These are phyloP conservation scores for Chloroceryle amazona DNA, from an alignment of 2,797 vertebrate species.

Conservation along the genomic window DNA sequence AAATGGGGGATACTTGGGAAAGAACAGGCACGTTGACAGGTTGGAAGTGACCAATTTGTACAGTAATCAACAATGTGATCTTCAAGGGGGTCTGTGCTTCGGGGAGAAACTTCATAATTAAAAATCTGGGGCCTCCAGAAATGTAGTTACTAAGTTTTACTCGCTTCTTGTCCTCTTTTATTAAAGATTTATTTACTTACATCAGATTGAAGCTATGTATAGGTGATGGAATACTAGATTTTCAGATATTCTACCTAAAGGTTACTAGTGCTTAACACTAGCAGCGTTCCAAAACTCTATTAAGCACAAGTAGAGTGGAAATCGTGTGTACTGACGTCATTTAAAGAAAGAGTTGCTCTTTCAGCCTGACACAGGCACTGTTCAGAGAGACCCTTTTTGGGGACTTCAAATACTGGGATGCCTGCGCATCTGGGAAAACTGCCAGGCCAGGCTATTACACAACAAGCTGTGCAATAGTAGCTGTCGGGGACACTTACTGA, in stretches of 20 bases:
- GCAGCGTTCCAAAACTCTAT: background rate
- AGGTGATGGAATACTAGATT: slow-evolving; percentile 37
- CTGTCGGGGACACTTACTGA: background rate
- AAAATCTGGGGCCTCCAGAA: background rate
- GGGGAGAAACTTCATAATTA: background rate
- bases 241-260: slow-evolving; percentile 38
- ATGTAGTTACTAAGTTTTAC: slow-evolving; percentile 23
- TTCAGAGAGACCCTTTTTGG: background rate
- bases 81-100: background rate
- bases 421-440: rapidly evolving
- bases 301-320: slow-evolving; percentile 13
- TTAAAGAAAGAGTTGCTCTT: background rate
- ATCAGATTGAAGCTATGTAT: background rate
- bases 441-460: background rate
- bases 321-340: background rate
- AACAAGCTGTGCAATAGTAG: background rate
- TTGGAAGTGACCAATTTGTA: background rate
- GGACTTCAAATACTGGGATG: background rate
- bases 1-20: background rate
- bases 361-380: background rate
- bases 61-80: background rate
- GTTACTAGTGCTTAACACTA: slow-evolving; percentile 37
- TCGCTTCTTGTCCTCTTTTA: background rate
- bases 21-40: background rate
- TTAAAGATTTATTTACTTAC: background rate